phyloP scores from a whole-genome alignment of 2,888 invertebrate species.

The Urechis unicinctus region DNA sequence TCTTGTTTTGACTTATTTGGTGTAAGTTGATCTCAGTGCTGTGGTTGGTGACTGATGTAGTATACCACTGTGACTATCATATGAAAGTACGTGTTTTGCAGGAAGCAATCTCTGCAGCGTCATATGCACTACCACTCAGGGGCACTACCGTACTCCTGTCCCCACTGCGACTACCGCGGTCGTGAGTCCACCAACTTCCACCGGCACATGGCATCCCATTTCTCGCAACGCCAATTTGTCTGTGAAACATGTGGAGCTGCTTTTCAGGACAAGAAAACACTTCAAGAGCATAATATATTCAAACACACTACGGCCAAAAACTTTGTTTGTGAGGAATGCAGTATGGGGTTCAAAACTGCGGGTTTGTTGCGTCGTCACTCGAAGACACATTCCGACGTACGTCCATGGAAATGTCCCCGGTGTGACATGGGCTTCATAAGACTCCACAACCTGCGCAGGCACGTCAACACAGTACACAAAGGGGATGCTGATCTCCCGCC shows the following conservation, averaged over 20 bases:
- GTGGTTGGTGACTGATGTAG: too few species aligned
- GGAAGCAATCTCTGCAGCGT: slow-evolving; percentile 34
- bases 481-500: slow-evolving; percentile 28
- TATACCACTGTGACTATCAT: not conserved
- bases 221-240: slow-evolving; percentile 38
- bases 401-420: slow-evolving; percentile 26
- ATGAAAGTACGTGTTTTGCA: slow-evolving; percentile 15
- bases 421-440: slow-evolving; percentile 30
- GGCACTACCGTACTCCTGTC: slow-evolving; percentile 33
- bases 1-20: too few species aligned
- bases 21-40: too few species aligned
- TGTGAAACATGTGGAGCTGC: slow-evolving; percentile 49
- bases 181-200: slow-evolving; percentile 41
- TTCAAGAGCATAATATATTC: slow-evolving; percentile 46
- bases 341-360: slow-evolving; percentile 32
- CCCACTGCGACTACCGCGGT: slow-evolving; percentile 43
- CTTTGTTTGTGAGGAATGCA: slow-evolving; percentile 37
- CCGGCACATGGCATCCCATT: slow-evolving; percentile 43
- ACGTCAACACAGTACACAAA: slow-evolving; percentile 29
- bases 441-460: slow-evolving; percentile 31
- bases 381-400: slow-evolving; percentile 24
- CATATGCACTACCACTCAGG: slow-evolving; percentile 38
- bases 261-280: slow-evolving; percentile 45
- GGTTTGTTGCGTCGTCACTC: slow-evolving; percentile 28
- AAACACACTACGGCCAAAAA: slow-evolving; percentile 43